phyloP scores from a whole-genome alignment of 2,888 invertebrate genomes.

The Brassicogethes aeneus region DNA sequence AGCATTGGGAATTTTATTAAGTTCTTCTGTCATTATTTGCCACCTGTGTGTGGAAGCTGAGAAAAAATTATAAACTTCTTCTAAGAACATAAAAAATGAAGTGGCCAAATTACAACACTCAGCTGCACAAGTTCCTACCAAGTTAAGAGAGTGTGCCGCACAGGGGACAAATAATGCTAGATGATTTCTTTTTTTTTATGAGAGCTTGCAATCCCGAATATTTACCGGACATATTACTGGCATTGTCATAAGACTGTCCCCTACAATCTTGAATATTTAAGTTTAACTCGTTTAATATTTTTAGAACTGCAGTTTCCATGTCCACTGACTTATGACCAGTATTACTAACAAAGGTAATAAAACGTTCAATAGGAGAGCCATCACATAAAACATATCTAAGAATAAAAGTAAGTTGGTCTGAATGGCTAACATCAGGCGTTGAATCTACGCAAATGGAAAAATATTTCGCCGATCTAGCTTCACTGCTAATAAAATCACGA shows the following conservation, averaged over 20 bases:
- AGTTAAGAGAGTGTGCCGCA: conserved; percentile 7
- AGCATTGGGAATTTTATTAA: too few species aligned
- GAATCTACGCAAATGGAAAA: too few species aligned
- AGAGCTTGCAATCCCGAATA: conserved; percentile 6
- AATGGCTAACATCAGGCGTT: conserved; percentile 26
- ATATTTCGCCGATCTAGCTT: background rate
- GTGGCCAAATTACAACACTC: too few species aligned
- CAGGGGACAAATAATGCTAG: conserved; percentile 10
- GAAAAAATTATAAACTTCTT: too few species aligned
- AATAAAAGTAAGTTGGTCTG: conserved; percentile 27
- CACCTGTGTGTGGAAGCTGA: too few species aligned
- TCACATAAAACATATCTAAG: conserved; percentile 26
- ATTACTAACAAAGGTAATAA: conserved; percentile 27
- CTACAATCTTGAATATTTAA: conserved; percentile 10
- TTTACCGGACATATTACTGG: conserved; percentile 10
- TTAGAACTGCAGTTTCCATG: conserved; percentile 13
- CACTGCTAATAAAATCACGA: background rate
- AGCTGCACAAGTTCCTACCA: too few species aligned
- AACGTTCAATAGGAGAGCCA: conserved; percentile 24
- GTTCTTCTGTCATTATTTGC: too few species aligned
- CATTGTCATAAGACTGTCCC: conserved; percentile 11
- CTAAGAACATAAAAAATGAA: too few species aligned
- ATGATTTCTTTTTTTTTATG: conserved; percentile 7
- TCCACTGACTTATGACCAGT: conserved; percentile 26
- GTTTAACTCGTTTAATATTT: conserved; percentile 8